Evolutionary conservation across 53 echinoderm and acorn worm genomes (phyloP).

Genomic region (Pentamera pediparva): DNA sequence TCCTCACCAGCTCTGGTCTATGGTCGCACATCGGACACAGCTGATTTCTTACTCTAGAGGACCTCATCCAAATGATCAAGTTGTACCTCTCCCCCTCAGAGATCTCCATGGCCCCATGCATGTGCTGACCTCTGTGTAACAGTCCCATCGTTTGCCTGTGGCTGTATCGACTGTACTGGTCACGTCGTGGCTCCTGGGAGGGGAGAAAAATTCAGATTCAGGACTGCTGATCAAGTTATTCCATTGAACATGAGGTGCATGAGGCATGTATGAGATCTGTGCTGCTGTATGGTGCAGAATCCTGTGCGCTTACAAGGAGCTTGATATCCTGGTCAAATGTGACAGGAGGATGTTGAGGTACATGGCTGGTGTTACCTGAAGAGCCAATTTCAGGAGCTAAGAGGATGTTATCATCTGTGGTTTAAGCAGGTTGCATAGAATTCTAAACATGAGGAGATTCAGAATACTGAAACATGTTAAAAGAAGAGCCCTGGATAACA

Average conservation of each 20-base stretch:
- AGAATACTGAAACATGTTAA: no score
- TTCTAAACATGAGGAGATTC: no score
- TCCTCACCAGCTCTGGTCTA: conserved; percentile 63
- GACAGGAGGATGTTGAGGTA: neutral
- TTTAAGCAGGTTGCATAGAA: no score
- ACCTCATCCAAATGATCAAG: conserved; percentile 94
- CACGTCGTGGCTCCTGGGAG: conserved; percentile 2
- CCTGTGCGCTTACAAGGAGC: no score
- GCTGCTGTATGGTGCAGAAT: no score
- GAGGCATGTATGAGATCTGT: no score
- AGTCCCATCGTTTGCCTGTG: conserved; percentile 80
- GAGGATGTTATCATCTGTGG: no score
- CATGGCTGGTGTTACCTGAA: neutral
- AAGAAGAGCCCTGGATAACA: no score
- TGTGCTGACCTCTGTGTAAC: conserved; percentile 91
- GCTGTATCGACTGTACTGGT: conserved; percentile 44
- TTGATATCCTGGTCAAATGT: no score
- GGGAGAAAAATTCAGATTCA: neutral
- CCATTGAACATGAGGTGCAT: no score
- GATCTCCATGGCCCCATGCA: conserved; percentile 87
- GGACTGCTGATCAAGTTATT: neutral
- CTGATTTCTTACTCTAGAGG: conserved; percentile 66
- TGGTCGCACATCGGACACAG: conserved; percentile 87
- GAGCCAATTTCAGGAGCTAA: no score
- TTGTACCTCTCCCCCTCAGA: conserved; percentile 79